These are phyloP conservation scores for Brachyalestes nurse DNA, from an alignment of 2,797 vertebrate genomes.

Conservation along the genomic window DNA sequence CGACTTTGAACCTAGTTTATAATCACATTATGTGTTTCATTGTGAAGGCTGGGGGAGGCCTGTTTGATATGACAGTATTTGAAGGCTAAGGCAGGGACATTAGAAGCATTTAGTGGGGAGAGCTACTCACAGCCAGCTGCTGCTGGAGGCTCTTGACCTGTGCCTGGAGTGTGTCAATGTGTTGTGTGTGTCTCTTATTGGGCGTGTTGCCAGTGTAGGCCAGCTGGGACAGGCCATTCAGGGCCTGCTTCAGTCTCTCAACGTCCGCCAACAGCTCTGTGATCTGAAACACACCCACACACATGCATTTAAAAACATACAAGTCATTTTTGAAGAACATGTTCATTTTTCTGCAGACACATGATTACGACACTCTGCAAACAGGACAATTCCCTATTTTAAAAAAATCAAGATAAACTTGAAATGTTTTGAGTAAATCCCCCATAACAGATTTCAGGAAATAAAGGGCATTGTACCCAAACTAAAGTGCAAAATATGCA, in stretches of 20 bases:
- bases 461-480: too few species aligned
- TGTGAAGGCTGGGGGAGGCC: not conserved
- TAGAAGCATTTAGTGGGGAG: conserved; percentile 14
- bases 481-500: too few species aligned
- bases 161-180: conserved; percentile 86
- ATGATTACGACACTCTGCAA: not conserved
- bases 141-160: conserved; percentile 92
- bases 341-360: not conserved
- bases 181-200: conserved; percentile 87
- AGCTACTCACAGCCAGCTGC: conserved; percentile 92
- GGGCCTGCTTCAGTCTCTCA: conserved; percentile 91
- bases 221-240: conserved; percentile 91
- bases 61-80: conserved; percentile 9
- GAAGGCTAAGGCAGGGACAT: conserved; percentile 9
- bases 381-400: not conserved
- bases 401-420: not conserved
- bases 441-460: too few species aligned
- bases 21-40: not conserved
- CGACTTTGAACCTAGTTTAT: not conserved
- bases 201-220: conserved; percentile 84
- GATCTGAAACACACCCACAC: conserved; percentile 79
- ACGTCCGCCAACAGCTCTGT: conserved; percentile 92
- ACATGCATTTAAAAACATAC: conserved; percentile 28
- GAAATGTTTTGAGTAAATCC: not conserved
- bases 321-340: not conserved